Conservation (phyloP, 2,888 invertebrate genomes). For the Sinelater perroti region DNA sequence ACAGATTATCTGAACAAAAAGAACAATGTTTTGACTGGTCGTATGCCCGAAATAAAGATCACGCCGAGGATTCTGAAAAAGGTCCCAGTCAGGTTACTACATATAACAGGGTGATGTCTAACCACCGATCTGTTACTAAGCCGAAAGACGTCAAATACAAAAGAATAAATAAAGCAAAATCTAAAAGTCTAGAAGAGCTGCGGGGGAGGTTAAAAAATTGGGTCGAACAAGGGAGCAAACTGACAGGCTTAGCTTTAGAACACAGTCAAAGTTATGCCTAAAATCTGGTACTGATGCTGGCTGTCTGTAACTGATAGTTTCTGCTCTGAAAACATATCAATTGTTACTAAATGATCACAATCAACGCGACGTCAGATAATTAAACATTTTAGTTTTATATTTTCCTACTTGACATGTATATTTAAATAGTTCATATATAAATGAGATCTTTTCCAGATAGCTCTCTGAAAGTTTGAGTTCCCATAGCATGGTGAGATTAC, state of each 20-base stretch:
- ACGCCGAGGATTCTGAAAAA: conserved; percentile 59
- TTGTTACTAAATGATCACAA: no score
- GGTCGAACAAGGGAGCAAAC: conserved; percentile 81
- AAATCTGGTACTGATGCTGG: conserved; percentile 7
- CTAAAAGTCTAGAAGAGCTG: conserved; percentile 86
- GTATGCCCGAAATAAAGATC: conserved; percentile 45
- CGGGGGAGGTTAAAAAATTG: conserved; percentile 84
- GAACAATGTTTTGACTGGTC: conserved; percentile 47
- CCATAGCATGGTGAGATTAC: no score
- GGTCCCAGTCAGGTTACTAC: conserved; percentile 70
- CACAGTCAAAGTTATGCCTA: conserved; percentile 65
- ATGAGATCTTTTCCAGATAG: no score
- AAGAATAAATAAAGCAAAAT: conserved; percentile 89
- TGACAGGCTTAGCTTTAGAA: conserved; percentile 73
- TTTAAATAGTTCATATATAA: no score
- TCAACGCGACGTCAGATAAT: no score
- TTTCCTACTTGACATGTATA: no score
- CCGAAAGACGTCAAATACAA: conserved; percentile 93
- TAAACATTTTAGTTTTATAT: no score
- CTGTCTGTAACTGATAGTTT: no score
- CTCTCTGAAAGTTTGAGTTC: no score
- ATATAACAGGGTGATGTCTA: conserved; percentile 83
- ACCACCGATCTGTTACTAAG: conserved; percentile 88
- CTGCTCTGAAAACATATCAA: no score
- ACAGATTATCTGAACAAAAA: conserved; percentile 49